Evolutionary conservation across 92 coral and sea anemone genomes (phyloP).

Genomic region (Paramuricea clavata): DNA sequence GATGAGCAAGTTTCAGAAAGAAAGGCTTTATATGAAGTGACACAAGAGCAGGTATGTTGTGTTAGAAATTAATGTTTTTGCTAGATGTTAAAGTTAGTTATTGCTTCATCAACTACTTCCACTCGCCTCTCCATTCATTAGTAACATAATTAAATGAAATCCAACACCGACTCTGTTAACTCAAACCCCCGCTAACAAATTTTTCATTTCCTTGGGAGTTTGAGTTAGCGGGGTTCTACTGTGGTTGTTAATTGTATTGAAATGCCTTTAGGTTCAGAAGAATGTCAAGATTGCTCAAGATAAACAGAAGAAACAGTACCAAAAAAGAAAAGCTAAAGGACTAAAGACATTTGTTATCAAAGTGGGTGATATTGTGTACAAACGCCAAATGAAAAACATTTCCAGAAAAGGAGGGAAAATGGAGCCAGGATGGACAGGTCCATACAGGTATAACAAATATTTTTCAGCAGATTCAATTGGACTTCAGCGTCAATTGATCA

Average conservation of each 20-base stretch:
- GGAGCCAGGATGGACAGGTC: constrained; percentile 1
- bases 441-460: background rate
- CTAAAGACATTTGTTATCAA: background rate
- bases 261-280: background rate
- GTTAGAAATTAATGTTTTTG: no score
- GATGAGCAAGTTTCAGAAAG: no score
- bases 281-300: constrained; percentile 5
- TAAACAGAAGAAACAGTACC: background rate
- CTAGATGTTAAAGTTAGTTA: no score
- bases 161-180: no score
- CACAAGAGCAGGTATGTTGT: no score
- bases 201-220: no score
- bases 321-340: background rate
- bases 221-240: no score
- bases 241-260: background rate
- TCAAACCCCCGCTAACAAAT: no score
- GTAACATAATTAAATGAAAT: no score
- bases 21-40: no score
- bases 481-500: background rate
- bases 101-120: no score
- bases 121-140: no score
- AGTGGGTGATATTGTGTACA: background rate
- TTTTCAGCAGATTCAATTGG: background rate
- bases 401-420: constrained; percentile 9
- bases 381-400: constrained; percentile 3